Evolutionary conservation across 2,113 vertebrate genomes (phyloP), one percentile per base, ranked within the genome.

Genomic region (Laterallus jamaicensis): DNA sequence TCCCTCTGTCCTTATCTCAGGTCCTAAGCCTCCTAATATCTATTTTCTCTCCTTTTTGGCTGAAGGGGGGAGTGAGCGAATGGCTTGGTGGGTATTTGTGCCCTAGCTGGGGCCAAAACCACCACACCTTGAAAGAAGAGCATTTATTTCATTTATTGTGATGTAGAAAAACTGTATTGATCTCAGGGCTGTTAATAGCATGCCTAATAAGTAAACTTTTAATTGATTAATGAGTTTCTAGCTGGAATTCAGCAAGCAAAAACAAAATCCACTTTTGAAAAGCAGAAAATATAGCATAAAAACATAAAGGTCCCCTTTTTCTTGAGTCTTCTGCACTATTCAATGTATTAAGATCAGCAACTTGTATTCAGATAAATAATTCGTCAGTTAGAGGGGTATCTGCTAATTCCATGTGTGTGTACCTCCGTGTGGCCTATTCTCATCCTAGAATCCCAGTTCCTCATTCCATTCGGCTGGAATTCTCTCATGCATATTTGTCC

Each of bases 401-500:
- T 91, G 16, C 3, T 60, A 91, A 79, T 93, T 86, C 59, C 13
- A 47, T 13, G 2, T 28, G 19, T 25, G 9, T n/a, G 35, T 26
- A 49, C 8, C 31, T 82, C 37, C 9, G 25, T 11, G 16, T 82
- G 67, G 88, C 55, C 47, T 83, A 49, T 67, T 88, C 39, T 78
- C 22, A 80, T 62, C 32, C 14, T 58, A 60, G 12, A 50, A 39
- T 50, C 63, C 20, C 35, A 70, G 29, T 56, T 96, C 31, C 24
- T 92, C 32, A 39, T 88, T 94, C 47, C 11, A n/a, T 92, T 94
- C 16, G 70, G 13, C 11, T 88, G 67, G 44, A 92, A 93, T 96
- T 95, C 67, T 93, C 81, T 87, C 32, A 73, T 80, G 84, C 40
- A 88, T 70, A 35, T 55, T 70, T 86, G 71, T 56, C 62, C 66